Conservation (phyloP, 1,140 invertebrate genomes). For the Cydia amplana region DNA sequence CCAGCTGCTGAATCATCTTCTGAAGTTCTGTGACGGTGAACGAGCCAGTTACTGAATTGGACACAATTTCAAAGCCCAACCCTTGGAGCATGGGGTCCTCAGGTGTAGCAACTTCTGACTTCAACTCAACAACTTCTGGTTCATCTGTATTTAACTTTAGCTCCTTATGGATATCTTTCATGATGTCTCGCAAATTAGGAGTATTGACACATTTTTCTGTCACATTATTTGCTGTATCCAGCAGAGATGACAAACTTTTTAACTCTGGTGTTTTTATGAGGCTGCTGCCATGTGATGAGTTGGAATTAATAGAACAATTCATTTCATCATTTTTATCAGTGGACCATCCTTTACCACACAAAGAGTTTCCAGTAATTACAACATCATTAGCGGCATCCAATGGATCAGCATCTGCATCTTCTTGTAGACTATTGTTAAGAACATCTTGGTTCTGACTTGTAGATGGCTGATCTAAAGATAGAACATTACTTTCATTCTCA, state of each 20-base stretch:
- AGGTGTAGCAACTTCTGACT: conserved; percentile 49
- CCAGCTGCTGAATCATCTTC: conserved; percentile 84
- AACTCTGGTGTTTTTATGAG: conserved; percentile 76
- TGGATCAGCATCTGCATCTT: conserved; percentile 52
- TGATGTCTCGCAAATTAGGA: conserved; percentile 83
- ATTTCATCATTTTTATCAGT: conserved; percentile 80
- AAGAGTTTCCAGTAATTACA: conserved; percentile 82
- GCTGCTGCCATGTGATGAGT: conserved; percentile 74
- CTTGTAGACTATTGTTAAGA: conserved; percentile 43
- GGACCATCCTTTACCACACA: conserved; percentile 85
- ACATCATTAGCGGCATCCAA: conserved; percentile 60
- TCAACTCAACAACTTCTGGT: conserved; percentile 51
- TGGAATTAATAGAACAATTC: conserved; percentile 67
- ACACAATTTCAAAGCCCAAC: conserved; percentile 81
- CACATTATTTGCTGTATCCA: conserved; percentile 78
- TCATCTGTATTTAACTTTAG: conserved; percentile 68
- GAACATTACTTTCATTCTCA: neutral
- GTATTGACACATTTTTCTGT: conserved; percentile 77
- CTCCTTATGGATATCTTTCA: conserved; percentile 78
- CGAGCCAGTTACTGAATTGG: conserved; percentile 71
- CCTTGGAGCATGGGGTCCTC: conserved; percentile 74
- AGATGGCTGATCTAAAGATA: conserved; percentile 43
- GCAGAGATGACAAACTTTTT: conserved; percentile 73
- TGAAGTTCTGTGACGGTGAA: conserved; percentile 80
- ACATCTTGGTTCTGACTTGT: conserved; percentile 55